Conservation (phyloP, 2,797 vertebrate species). For the Myoxocephalus aenaeus region DNA sequence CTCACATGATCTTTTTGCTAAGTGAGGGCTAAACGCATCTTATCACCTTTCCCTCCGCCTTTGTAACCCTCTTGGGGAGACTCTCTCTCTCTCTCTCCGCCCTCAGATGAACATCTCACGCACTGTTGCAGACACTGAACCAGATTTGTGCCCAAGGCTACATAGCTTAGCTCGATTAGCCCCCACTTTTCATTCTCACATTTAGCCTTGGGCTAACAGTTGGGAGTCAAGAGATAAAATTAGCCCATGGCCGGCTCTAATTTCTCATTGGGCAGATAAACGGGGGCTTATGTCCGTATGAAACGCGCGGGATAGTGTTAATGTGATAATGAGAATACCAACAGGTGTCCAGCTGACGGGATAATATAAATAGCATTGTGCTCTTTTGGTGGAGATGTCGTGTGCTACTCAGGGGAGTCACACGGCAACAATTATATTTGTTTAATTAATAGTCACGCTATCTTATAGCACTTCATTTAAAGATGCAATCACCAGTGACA, state of each 20-base stretch:
- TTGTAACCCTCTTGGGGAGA: constrained; percentile 1
- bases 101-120: constrained; percentile 35
- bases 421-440: not conserved
- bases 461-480: not conserved
- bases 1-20: constrained; percentile 2
- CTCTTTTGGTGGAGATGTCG: constrained; percentile 9
- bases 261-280: constrained; percentile 56
- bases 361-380: constrained; percentile 44
- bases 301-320: constrained; percentile 54
- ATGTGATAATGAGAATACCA: constrained; percentile 60
- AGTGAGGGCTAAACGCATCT: constrained; percentile 16
- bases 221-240: constrained; percentile 64
- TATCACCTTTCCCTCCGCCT: not conserved
- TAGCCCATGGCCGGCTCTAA: constrained; percentile 58
- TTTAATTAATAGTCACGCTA: not conserved
- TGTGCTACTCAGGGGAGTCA: not conserved
- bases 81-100: constrained; percentile 9
- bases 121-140: constrained; percentile 33
- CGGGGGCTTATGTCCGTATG: constrained; percentile 50
- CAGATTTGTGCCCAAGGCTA: constrained; percentile 55
- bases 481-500: not conserved
- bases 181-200: constrained; percentile 54
- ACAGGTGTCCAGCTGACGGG: constrained; percentile 57
- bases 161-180: constrained; percentile 57
- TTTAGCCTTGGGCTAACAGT: constrained; percentile 61